Evolutionary conservation across 2,797 vertebrate genomes (phyloP), one percentile per base, ranked within the genome.

Genomic region (Arremon aurantiirostris): DNA sequence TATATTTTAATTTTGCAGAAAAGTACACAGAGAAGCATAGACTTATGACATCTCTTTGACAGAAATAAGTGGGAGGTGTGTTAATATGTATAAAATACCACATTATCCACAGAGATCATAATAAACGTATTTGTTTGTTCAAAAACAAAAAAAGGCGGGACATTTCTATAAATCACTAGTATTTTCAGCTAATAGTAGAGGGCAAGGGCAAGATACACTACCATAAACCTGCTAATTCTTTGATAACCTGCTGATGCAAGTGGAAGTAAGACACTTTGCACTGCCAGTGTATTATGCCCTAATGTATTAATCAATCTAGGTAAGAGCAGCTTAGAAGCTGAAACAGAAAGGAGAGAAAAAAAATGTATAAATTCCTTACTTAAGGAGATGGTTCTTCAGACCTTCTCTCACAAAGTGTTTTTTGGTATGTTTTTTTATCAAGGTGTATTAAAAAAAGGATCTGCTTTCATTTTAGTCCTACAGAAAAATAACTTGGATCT

Each of bases 31-130:
- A 65, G 39, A 69, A 72, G n/a, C 2, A 2, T 44, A 75, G 41
- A 94, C 63, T 88, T 88, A 76, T 83, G 69, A 86, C 53, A 83
- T 14, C 18, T 81, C 50, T 79, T 82, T 61, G 82, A 76, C 55
- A 86, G 52, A 90, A 91, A 52, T 91, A 88, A 83, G 32, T 65
- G 93, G 76, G 61, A 95, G 61, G 70, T 94, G 37, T 73, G 69
- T 61, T 81, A 83, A 83, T 50, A 86, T 17, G 16, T 59, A 78
- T 32, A 88, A 94, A 91, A 90, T 44, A 83, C 18, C 8, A 0
- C 28, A 76, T 44, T 90, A 83, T 35, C 23, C 35, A 30, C 61
- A 78, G 83, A 90, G 72, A 47, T 14, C 22, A 7, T 37, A 83
- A 86, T 72, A 96, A 88, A 75, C 26, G 23, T 91, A 70, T 59